phyloP scores from a whole-genome alignment of 2,888 invertebrate species.

The Chloroclysta siterata region DNA sequence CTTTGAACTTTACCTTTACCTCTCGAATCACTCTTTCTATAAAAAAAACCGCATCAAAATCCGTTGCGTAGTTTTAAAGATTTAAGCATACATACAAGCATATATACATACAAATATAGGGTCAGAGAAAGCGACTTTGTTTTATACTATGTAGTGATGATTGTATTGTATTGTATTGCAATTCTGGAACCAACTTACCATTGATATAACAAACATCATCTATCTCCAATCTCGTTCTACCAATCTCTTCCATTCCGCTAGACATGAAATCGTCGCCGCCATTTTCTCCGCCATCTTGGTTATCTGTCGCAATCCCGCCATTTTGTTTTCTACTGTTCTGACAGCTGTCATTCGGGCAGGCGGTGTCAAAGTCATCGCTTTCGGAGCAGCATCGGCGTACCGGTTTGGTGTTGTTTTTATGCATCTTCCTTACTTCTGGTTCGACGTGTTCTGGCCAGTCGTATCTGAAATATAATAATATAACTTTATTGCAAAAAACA shows the following conservation, averaged over 20 bases:
- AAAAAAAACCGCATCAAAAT: too few relatives aligned
- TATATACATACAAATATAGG: too few relatives aligned
- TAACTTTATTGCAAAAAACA: background rate
- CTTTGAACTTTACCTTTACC: too few relatives aligned
- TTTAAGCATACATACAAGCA: too few relatives aligned
- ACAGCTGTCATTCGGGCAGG: slow-evolving; percentile 34
- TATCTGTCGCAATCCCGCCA: slow-evolving; percentile 41
- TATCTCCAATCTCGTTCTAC: slow-evolving; percentile 86
- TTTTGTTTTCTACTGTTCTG: slow-evolving; percentile 40
- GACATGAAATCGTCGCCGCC: slow-evolving; percentile 49
- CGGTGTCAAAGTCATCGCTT: slow-evolving; percentile 47
- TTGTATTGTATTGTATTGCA: too few relatives aligned
- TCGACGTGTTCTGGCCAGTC: slow-evolving; percentile 89
- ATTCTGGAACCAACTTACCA: slow-evolving; percentile 88
- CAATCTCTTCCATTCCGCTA: slow-evolving; percentile 87
- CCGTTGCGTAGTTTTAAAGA: too few relatives aligned
- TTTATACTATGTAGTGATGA: too few relatives aligned
- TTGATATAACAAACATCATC: slow-evolving; percentile 98
- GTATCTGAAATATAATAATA: slow-evolving; percentile 81
- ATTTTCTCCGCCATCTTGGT: slow-evolving; percentile 35
- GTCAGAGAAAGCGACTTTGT: too few relatives aligned
- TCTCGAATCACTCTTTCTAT: too few relatives aligned
- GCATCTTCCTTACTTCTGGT: slow-evolving; percentile 71
- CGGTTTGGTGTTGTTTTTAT: slow-evolving; percentile 56
- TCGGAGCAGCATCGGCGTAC: slow-evolving; percentile 56